Percentiles rank a stretch among this genome's conserved stretches.
Evolutionary conservation across 2,888 invertebrate species (phyloP).

Genomic region (Leucoma salicis): DNA sequence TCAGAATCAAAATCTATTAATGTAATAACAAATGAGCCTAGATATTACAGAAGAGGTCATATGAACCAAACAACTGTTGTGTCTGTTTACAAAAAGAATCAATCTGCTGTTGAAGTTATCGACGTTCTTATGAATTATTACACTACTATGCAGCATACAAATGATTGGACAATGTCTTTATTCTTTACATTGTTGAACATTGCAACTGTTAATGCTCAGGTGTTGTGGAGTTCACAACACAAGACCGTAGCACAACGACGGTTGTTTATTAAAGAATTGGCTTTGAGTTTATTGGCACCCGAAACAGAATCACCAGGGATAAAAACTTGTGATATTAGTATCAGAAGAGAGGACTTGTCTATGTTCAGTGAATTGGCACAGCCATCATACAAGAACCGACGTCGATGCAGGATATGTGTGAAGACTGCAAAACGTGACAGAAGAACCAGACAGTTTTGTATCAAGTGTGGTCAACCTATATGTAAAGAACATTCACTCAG

Average conservation of each 20-base stretch:
- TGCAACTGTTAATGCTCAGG: slow-evolving; percentile 70
- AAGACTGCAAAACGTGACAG: slow-evolving; percentile 56
- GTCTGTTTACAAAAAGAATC: slow-evolving; percentile 62
- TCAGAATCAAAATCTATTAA: slow-evolving; percentile 54
- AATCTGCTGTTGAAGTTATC: slow-evolving; percentile 62
- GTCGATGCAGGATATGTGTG: slow-evolving; percentile 55
- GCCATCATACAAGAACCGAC: slow-evolving; percentile 44
- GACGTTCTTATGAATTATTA: slow-evolving; percentile 73
- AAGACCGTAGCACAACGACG: slow-evolving; percentile 48
- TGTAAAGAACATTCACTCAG: slow-evolving; percentile 65
- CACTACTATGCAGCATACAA: slow-evolving; percentile 69
- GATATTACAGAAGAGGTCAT: slow-evolving; percentile 56
- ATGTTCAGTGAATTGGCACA: slow-evolving; percentile 12
- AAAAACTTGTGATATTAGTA: slow-evolving; percentile 21
- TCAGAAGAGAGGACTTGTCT: slow-evolving; percentile 15
- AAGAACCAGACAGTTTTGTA: slow-evolving; percentile 59
- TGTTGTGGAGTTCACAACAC: slow-evolving; percentile 61
- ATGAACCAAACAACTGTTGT: slow-evolving; percentile 51
- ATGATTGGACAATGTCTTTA: slow-evolving; percentile 67
- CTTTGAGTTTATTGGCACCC: slow-evolving; percentile 51
- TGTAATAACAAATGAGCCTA: slow-evolving; percentile 62
- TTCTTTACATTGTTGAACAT: slow-evolving; percentile 70
- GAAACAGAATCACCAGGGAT: slow-evolving; percentile 31
- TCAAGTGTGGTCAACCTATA: slow-evolving; percentile 59
- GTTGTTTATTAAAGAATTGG: slow-evolving; percentile 61